Conservation (phyloP, 92 coral and sea anemone genomes). For the Muricea muricata region DNA sequence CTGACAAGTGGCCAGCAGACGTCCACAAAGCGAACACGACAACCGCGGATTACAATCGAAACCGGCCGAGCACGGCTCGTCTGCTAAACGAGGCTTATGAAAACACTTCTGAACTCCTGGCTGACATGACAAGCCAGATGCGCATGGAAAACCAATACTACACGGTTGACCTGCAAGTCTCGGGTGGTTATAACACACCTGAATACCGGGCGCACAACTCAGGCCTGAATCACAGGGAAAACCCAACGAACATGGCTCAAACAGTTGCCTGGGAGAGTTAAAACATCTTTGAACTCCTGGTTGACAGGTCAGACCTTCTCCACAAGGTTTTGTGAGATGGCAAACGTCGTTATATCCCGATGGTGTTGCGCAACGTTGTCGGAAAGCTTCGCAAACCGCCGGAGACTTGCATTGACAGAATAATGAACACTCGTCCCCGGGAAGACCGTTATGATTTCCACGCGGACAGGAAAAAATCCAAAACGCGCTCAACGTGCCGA, state of each 20-base stretch:
- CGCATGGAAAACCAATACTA: conserved; percentile 81
- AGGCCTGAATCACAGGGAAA: conserved; percentile 80
- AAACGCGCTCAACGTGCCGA: conserved; percentile 30
- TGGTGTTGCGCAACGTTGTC: conserved; percentile 81
- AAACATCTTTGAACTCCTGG: conserved; percentile 98
- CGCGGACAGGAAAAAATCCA: conserved; percentile 96
- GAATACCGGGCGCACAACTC: conserved; percentile 88
- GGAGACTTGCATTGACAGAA: conserved; percentile 87
- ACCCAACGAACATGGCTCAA: conserved; percentile 93
- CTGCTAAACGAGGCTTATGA: conserved; percentile 84
- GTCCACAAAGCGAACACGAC: conserved; percentile 79
- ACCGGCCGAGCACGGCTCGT: conserved; percentile 90
- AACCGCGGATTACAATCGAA: conserved; percentile 78
- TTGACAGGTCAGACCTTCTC: conserved; percentile 85
- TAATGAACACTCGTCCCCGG: conserved; percentile 87
- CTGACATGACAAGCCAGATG: conserved; percentile 87
- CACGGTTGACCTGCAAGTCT: conserved; percentile 87
- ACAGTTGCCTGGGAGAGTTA: conserved; percentile 80
- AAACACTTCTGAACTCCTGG: conserved; percentile 85
- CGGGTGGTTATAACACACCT: conserved; percentile 81
- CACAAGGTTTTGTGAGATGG: conserved; percentile 92
- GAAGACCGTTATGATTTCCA: conserved; percentile 84
- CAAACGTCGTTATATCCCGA: conserved; percentile 76
- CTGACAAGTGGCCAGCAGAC: conserved; percentile 89
- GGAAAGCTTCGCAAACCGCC: conserved; percentile 91